phyloP scores from a whole-genome alignment of 2,113 vertebrate species.

The Lathamus discolor region DNA sequence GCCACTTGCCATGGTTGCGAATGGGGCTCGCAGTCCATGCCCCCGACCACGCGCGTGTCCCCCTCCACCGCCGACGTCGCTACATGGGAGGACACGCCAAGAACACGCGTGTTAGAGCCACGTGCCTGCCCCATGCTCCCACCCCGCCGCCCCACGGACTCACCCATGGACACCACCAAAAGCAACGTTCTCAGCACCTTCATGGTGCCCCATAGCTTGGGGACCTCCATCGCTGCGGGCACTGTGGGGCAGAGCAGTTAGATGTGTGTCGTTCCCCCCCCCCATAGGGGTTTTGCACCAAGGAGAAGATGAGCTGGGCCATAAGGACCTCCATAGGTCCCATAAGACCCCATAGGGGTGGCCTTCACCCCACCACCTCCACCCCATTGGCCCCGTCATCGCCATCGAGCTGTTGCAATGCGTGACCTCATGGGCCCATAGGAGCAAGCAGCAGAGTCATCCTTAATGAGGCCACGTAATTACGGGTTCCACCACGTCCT shows the following conservation, averaged over 20 bases:
- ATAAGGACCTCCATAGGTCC: not conserved
- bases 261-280: not conserved
- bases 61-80: not conserved
- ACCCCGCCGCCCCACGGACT: fast-evolving
- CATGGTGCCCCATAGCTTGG: not conserved
- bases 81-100: fast-evolving
- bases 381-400: not conserved
- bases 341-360: not conserved
- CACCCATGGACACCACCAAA: not conserved
- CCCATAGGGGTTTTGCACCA: fast-evolving
- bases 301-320: not conserved
- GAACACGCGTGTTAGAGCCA: fast-evolving
- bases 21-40: not conserved
- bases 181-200: not conserved
- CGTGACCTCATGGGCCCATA: not conserved
- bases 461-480: not conserved
- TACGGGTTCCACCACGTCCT: not conserved
- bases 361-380: not conserved
- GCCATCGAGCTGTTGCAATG: not conserved
- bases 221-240: not conserved
- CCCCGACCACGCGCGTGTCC: not conserved
- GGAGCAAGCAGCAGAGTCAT: not conserved
- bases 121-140: fast-evolving
- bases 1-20: not conserved
- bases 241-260: not conserved